phyloP scores from a whole-genome alignment of 2,113 vertebrate species.

The Columbina picui region DNA sequence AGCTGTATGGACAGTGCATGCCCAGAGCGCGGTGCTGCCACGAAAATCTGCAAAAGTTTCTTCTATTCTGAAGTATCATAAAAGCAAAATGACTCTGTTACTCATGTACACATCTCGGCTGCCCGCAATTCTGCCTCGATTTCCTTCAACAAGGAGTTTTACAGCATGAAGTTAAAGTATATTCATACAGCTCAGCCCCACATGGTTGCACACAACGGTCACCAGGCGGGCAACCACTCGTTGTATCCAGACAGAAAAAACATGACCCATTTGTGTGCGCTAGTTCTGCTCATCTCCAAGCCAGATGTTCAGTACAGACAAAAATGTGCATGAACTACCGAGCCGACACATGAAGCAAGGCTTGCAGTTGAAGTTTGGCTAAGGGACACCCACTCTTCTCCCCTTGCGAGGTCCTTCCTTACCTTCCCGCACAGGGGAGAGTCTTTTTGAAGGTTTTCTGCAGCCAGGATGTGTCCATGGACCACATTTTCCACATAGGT shows the following conservation, averaged over 20 bases:
- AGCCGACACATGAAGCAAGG: neutral
- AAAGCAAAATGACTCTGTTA: neutral
- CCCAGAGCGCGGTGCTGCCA: accelerated
- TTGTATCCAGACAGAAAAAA: neutral
- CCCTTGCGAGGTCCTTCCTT: neutral
- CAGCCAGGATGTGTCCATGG: conserved; percentile 94
- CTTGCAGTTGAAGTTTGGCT: neutral
- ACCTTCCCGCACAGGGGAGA: conserved; percentile 89
- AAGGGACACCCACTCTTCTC: neutral
- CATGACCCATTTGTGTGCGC: accelerated
- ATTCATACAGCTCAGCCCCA: neutral
- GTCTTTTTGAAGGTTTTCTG: conserved; percentile 83
- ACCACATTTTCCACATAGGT: conserved; percentile 97
- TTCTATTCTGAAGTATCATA: neutral
- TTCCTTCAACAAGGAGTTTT: neutral
- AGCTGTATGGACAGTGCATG: accelerated
- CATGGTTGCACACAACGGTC: neutral
- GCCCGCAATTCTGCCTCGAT: neutral
- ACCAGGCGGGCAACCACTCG: neutral
- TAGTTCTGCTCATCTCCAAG: neutral
- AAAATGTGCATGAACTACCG: neutral
- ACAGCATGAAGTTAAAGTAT: neutral
- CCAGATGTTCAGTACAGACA: neutral
- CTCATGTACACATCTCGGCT: accelerated
- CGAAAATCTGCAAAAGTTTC: accelerated